phyloP scores from a whole-genome alignment of 2,113 vertebrate genomes.

The Balaeniceps rex region DNA sequence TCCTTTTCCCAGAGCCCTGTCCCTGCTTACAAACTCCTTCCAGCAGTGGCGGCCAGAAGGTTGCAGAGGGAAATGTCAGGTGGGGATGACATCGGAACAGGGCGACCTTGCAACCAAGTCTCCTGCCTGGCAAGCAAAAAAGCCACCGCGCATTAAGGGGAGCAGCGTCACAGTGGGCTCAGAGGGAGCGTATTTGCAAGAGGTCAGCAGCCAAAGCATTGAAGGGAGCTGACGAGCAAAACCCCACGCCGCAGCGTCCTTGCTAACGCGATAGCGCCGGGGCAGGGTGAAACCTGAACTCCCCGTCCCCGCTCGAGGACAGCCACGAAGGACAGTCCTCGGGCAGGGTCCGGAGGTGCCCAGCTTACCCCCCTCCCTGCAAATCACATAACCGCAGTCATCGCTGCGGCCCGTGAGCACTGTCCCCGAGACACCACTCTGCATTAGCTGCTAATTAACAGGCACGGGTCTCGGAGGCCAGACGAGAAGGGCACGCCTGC shows the following conservation, averaged over 20 bases:
- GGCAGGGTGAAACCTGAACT: not conserved
- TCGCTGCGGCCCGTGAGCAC: fast-evolving
- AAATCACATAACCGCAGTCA: not conserved
- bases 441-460: not conserved
- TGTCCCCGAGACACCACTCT: not conserved
- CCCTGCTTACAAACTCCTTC: not conserved
- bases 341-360: fast-evolving
- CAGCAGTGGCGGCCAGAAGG: not conserved
- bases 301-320: not conserved
- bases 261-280: not conserved
- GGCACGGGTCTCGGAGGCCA: not conserved
- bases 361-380: fast-evolving
- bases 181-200: not conserved
- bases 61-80: not conserved
- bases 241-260: not conserved
- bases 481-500: not conserved
- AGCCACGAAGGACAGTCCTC: not conserved
- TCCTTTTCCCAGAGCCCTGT: not conserved
- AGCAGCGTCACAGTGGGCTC: fast-evolving
- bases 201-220: fast-evolving
- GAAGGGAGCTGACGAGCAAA: not conserved
- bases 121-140: not conserved
- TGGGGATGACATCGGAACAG: not conserved
- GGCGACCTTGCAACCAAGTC: not conserved
- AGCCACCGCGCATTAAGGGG: fast-evolving